Percentiles rank a stretch among this genome's conserved stretches.
These are phyloP conservation scores for Gerris buenoi DNA, from an alignment of 1,140 invertebrate species.

Conservation along the genomic window DNA sequence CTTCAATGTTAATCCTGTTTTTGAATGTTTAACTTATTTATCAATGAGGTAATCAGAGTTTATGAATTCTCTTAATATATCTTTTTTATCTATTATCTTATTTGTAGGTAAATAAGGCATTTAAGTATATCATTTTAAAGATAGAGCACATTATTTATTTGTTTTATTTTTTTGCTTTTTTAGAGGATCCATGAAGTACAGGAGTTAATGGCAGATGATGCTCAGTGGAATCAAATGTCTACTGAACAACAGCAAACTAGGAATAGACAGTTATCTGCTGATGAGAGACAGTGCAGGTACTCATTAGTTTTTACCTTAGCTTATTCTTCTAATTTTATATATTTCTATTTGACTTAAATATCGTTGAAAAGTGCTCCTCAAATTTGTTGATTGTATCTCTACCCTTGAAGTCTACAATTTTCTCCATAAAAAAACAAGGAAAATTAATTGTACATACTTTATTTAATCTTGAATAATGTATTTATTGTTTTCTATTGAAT, in stretches of 20 bases:
- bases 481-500: conserved; percentile 4
- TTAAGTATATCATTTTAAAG: too few species aligned
- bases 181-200: conserved; percentile 87
- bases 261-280: conserved; percentile 63
- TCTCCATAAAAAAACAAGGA: too few species aligned
- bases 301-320: too few species aligned
- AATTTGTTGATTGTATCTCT: too few species aligned
- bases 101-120: too few species aligned
- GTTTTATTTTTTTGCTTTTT: conserved; percentile 10
- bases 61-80: too few species aligned
- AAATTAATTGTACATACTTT: not conserved
- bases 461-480: not conserved
- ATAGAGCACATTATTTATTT: too few species aligned
- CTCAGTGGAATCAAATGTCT: conserved; percentile 45
- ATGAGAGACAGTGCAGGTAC: conserved; percentile 78
- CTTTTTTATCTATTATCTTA: too few species aligned
- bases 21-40: too few species aligned
- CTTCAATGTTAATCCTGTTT: too few species aligned
- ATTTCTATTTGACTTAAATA: not conserved
- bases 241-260: conserved; percentile 60
- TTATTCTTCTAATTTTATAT: not conserved
- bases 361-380: not conserved
- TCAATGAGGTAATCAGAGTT: not conserved
- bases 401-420: conserved; percentile 62
- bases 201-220: conserved; percentile 58